Evolutionary conservation across 2,888 invertebrate genomes (phyloP).

Genomic region (Psococerastis gibbosa): DNA sequence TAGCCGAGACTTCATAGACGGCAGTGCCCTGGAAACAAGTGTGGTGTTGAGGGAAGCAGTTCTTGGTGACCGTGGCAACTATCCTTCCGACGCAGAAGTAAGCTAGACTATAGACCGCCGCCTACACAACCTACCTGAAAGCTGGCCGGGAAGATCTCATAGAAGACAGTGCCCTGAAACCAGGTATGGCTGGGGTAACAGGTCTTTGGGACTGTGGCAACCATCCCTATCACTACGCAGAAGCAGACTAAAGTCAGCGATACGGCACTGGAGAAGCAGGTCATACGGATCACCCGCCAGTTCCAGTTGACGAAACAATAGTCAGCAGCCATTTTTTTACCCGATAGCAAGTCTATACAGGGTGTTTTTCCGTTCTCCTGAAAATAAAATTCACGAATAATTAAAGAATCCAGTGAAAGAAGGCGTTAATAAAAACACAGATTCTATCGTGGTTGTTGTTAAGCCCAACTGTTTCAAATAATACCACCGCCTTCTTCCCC

Average conservation of each 20-base stretch:
- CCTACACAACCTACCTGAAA: slow-evolving; percentile 56
- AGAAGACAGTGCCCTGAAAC: slow-evolving; percentile 67
- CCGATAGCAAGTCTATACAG: slow-evolving; percentile 26
- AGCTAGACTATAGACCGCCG: too few relatives aligned
- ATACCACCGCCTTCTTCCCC: too few relatives aligned
- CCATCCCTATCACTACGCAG: slow-evolving; percentile 51
- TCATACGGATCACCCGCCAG: slow-evolving; percentile 57
- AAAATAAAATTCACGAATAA: too few relatives aligned
- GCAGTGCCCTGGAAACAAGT: too few relatives aligned
- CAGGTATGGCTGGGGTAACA: slow-evolving; percentile 41
- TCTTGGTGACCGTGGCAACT: too few relatives aligned
- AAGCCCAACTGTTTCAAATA: too few relatives aligned
- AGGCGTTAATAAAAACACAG: too few relatives aligned
- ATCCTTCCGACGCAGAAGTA: too few relatives aligned
- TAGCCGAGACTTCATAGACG: too few relatives aligned
- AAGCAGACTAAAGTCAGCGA: slow-evolving; percentile 52
- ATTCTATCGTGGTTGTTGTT: too few relatives aligned
- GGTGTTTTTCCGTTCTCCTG: slow-evolving; percentile 29
- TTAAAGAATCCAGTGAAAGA: too few relatives aligned
- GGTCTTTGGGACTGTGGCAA: slow-evolving; percentile 35
- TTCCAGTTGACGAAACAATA: slow-evolving; percentile 53
- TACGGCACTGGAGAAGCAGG: slow-evolving; percentile 51
- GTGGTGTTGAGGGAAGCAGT: too few relatives aligned
- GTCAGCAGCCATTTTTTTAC: slow-evolving; percentile 26
- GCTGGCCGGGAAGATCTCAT: slow-evolving; percentile 71